These are phyloP conservation scores for Bothrops jararaca DNA, from an alignment of 2,113 vertebrate species.

Conservation along the genomic window DNA sequence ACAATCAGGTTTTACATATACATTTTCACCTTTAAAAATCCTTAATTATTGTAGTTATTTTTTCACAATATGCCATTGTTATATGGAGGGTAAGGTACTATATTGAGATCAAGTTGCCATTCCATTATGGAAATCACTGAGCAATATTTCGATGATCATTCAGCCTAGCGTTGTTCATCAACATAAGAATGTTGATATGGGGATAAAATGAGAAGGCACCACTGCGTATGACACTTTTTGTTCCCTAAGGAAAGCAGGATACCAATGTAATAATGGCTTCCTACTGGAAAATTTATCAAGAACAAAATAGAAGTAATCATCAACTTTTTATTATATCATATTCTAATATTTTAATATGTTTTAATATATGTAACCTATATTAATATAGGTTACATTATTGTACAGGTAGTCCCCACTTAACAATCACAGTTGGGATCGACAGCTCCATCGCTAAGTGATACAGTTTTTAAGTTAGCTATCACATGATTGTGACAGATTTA, in stretches of 20 bases:
- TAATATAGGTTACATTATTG: background rate
- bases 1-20: background rate
- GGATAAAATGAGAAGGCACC: background rate
- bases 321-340: background rate
- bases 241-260: background rate
- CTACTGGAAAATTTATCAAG: background rate
- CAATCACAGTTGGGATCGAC: background rate
- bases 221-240: background rate
- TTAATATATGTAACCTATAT: background rate
- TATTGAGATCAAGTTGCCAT: background rate
- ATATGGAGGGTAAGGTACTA: background rate
- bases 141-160: background rate
- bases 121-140: background rate
- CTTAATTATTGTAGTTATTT: background rate
- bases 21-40: background rate
- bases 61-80: background rate
- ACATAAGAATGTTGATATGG: background rate
- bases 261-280: background rate
- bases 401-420: background rate
- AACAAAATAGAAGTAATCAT: background rate
- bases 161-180: background rate
- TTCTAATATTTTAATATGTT: background rate
- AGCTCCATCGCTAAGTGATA: background rate
- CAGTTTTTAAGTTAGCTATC: background rate
- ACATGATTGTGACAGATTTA: background rate